phyloP scores from a whole-genome alignment of 2,113 vertebrate genomes.

The Danio rerio region DNA sequence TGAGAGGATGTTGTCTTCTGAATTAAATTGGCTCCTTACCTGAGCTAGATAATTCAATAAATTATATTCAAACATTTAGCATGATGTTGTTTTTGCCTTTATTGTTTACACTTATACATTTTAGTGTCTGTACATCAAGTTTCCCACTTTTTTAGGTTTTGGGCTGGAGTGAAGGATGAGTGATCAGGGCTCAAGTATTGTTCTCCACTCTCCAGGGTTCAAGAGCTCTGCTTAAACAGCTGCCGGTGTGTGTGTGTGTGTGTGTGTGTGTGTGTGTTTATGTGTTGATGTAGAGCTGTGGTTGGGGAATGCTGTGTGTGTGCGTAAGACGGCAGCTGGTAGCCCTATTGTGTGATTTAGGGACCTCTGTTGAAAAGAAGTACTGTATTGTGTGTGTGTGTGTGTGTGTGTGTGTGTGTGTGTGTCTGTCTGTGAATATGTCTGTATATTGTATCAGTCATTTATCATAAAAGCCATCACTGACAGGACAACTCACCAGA shows the following conservation, averaged over 20 bases:
- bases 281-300: constrained; percentile 51
- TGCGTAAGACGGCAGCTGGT: constrained; percentile 62
- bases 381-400: constrained; percentile 58
- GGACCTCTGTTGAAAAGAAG: constrained; percentile 29
- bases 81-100: too few species aligned
- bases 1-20: background rate
- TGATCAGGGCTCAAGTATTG: constrained; percentile 49
- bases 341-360: constrained; percentile 54
- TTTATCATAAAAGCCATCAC: constrained; percentile 23
- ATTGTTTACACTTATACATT: background rate
- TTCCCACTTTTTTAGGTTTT: background rate
- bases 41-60: constrained; percentile 11
- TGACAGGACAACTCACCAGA: background rate
- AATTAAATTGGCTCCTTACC: background rate
- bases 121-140: background rate
- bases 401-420: constrained; percentile 23
- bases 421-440: too few species aligned
- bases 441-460: constrained; percentile 30
- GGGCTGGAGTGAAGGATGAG: background rate
- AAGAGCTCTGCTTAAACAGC: constrained; percentile 69
- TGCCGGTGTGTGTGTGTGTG: constrained; percentile 55
- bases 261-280: background rate
- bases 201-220: constrained; percentile 59
- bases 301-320: constrained; percentile 53
- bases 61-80: background rate